Base-by-base conservation (phyloP, 2,888 invertebrate genomes). In the Rotaria sp. region DNA sequence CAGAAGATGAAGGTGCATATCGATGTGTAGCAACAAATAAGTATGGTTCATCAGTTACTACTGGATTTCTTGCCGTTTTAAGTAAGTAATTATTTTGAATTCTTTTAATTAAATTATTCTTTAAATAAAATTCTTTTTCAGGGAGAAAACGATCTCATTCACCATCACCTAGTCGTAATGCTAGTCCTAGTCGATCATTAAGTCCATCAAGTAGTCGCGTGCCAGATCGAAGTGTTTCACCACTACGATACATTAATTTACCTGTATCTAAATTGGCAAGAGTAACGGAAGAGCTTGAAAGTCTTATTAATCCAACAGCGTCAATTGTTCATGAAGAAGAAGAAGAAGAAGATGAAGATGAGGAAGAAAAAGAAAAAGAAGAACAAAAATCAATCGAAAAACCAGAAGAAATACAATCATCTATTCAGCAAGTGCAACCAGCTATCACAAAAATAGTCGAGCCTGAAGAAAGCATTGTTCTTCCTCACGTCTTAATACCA, bases 1-100 rank as follows among this genome's bases (percentile, higher is more conserved):
- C 88, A 41, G 87, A 88, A 35, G 91, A 91, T 87, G 90, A 90
- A 87, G 91, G 91, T 59, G 88, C 89, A 67, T 91, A 91, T 88
- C 88, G 88, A 87, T 91, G 91, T 86, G 87, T 89, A 80, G 91
- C 91, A 5, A 90, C 90, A 86, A 91, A 91, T 88, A 89, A 90
- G 21, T 90, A 90, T 87, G 91, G 91, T 48, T 89, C 89, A 84
- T 90, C 91, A 10, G 89, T 90, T 50, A 91, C 90, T 10, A 89
- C 90, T 24, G 90, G 90, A n/a, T 89, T 89, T 88, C 89, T 91
- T 38, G 88, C 89, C 84, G 90, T 91, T 84, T n/a, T 80, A 45
- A 80, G 75, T 80, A 80, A 24, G 41, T 24, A 26, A 10, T 24
- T 30, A 50, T 18, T 50, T 50, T 50, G 45, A 8, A 11, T 45